Evolutionary conservation across 2,113 vertebrate genomes (phyloP).

Genomic region (Aphyosemion australe): DNA sequence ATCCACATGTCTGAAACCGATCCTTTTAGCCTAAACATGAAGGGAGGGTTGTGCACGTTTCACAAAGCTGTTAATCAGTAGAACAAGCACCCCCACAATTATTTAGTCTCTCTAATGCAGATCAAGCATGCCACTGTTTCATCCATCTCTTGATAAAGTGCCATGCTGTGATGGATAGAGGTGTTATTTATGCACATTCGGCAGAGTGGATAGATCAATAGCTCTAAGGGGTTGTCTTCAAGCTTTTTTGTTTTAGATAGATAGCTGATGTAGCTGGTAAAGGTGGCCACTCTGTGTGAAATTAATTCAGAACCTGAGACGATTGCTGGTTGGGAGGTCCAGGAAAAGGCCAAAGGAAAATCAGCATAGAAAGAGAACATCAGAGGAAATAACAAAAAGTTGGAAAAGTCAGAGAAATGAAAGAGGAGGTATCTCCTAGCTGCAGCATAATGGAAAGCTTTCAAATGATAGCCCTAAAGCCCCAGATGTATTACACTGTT

Average conservation of each 20-base stretch:
- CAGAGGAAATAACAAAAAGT: neutral
- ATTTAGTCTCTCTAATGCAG: slow-evolving; percentile 57
- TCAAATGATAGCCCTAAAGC: slow-evolving; percentile 13
- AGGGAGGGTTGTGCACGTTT: slow-evolving; percentile 42
- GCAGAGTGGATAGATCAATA: slow-evolving; percentile 63
- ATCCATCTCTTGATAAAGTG: slow-evolving; percentile 63
- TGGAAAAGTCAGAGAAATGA: neutral
- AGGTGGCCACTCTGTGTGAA: slow-evolving; percentile 15
- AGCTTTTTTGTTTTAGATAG: slow-evolving; percentile 35
- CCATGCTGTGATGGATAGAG: slow-evolving; percentile 56
- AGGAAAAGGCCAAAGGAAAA: neutral
- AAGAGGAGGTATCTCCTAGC: neutral
- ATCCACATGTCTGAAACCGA: no score
- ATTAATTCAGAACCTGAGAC: slow-evolving; percentile 3
- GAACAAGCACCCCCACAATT: slow-evolving; percentile 62
- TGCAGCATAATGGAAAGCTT: slow-evolving; percentile 8
- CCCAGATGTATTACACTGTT: slow-evolving; percentile 1
- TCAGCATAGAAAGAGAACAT: neutral
- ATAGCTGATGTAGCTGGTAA: slow-evolving; percentile 49
- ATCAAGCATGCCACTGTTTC: slow-evolving; percentile 39
- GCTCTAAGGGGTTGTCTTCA: slow-evolving; percentile 48
- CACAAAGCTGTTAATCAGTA: slow-evolving; percentile 59
- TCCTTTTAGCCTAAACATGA: slow-evolving; percentile 31
- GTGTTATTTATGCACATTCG: slow-evolving; percentile 58
- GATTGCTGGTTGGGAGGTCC: neutral